These are phyloP conservation scores for Syngnathus acus DNA, from an alignment of 2,797 vertebrate genomes.

Conservation along the genomic window DNA sequence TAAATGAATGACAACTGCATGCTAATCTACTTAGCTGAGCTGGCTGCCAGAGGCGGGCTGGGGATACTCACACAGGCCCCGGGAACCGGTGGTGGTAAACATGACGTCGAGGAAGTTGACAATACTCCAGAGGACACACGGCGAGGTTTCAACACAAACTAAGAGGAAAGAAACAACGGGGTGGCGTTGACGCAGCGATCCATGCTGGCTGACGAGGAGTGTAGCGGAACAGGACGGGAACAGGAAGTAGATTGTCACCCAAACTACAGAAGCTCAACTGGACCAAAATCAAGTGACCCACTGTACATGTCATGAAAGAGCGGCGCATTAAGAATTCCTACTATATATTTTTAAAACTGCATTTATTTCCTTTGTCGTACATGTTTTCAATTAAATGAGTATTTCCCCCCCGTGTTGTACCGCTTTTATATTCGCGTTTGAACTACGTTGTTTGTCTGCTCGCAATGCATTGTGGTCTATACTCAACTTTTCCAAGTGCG, in stretches of 20 bases:
- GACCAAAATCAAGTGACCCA: neutral
- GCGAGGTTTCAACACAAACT: conserved; percentile 5
- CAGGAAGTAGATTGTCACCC: too few relatives aligned
- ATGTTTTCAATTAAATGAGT: too few relatives aligned
- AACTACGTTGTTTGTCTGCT: too few relatives aligned
- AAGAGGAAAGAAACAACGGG: conserved; percentile 27
- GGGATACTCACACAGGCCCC: conserved; percentile 71
- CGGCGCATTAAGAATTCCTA: too few relatives aligned
- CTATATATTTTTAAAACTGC: too few relatives aligned
- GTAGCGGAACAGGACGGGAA: conserved; percentile 30
- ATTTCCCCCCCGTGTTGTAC: too few relatives aligned
- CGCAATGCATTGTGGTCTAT: too few relatives aligned
- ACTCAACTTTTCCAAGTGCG: too few relatives aligned
- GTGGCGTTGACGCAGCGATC: conserved; percentile 38
- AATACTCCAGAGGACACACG: neutral
- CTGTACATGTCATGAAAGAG: too few relatives aligned
- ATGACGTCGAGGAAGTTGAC: conserved; percentile 34
- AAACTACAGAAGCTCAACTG: neutral
- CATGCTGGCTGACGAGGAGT: conserved; percentile 38
- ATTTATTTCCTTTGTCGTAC: too few relatives aligned
- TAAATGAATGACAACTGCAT: conserved; percentile 4
- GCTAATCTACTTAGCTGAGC: neutral
- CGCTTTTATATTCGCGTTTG: too few relatives aligned
- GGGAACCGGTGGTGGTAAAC: conserved; percentile 73
- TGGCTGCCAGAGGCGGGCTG: neutral